Evolutionary conservation across 2,888 invertebrate genomes (phyloP), one percentile per base, ranked within the genome.

Genomic region (Tiphia femorata): DNA sequence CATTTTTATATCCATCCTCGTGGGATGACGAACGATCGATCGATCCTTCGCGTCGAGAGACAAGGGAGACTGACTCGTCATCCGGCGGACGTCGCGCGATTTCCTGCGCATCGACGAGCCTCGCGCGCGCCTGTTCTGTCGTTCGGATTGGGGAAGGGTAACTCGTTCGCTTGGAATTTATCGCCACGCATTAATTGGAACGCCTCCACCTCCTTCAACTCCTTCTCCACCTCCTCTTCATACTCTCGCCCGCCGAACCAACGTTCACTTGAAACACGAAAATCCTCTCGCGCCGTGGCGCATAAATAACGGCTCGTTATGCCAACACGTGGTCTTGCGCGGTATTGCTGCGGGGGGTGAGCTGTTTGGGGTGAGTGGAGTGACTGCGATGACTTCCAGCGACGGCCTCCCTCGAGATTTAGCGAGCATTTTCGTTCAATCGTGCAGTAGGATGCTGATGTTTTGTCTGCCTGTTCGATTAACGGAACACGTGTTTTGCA

Each of bases 171-270:
- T 17, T 40, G 14, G 49, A n/a, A 68, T 62, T 66, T 64, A 61
- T 64, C 54, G 49, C 49, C 30, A 29, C 21, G 27, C 60, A 51
- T 68, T 67, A 68, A 68, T 68, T 67, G 62, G 47, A 55, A 62
- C 55, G 57, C 58, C n/a, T n/a, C n/a, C n/a, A n/a, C n/a, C n/a
- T n/a, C n/a, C n/a, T n/a, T n/a, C n/a, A n/a, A n/a, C n/a, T n/a
- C n/a, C n/a, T n/a, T n/a, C n/a, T n/a, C n/a, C n/a, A n/a, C n/a
- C n/a, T n/a, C n/a, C n/a, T n/a, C n/a, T n/a, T n/a, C n/a, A n/a
- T n/a, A n/a, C n/a, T n/a, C n/a, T 63, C 51, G 62, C 43, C 61
- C 37, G 47, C 56, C 40, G 43, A 41, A 12, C 27, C 40, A 38
- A 37, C 41, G 51, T 42, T 49, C 58, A 46, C 58, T 33, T 35